Evolutionary conservation across 2,888 invertebrate genomes (phyloP), one percentile per base, ranked within the genome.

Genomic region (Endotricha flammealis): DNA sequence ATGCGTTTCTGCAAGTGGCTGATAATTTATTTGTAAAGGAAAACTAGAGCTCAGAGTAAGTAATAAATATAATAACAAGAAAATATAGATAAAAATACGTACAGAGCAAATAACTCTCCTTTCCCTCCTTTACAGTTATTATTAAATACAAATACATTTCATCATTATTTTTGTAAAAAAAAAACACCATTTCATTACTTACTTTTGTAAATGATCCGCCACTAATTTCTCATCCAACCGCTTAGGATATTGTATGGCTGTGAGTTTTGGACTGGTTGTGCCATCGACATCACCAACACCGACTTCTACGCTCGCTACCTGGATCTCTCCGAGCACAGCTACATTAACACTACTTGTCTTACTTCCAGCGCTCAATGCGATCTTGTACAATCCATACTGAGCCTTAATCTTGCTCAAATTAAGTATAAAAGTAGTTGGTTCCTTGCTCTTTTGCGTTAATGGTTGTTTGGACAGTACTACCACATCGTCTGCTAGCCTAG

Each of bases 281-380:
- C 97, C 95, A 73, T 98, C 98, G 3, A 95, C 91, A 70, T 98
- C 98, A 2, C 93, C 94, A 11, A 97, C 90, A 3, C 96, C 96
- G 30, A 98, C 88, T 72, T 98, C 97, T 30, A 95, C 88, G 36
- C 89, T 90, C 51, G 93, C 91, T 0, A 97, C 89, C 43, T 89
- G 89, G 0, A 95, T 91, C 49, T 93, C 91, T 1, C 95, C 93
- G 36, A 95, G 80, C 10, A 95, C 92, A 39, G 94, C 93, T 12
- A 92, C 87, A 33, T 78, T 83, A 30, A 91, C 70, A 45, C 89
- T 91, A 8, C 90, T 79, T 4, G 89, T 89, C 50, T 88, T 88
- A 4, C 87, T 76, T 29, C 91, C 92, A 2, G 93, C 94, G 41
- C 90, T 92, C 8, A 98, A 69, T 0, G 91, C 91, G 4, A 96